Base-by-base conservation (phyloP, 2,113 vertebrate species). In the Ammodytes marinus region DNA sequence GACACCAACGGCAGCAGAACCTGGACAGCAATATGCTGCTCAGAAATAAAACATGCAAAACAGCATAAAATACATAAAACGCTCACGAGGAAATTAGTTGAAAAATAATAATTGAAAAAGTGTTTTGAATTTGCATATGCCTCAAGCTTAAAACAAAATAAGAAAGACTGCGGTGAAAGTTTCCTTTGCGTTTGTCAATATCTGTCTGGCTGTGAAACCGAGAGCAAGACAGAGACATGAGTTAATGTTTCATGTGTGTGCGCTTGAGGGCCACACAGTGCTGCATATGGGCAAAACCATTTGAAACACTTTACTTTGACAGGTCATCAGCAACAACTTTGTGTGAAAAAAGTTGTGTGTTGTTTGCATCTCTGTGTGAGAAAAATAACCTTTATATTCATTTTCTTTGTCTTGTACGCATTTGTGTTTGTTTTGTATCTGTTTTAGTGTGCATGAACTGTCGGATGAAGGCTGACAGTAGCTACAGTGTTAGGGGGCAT, bases 51-150 rank as follows among this genome's bases (percentile, higher is more conserved):
- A 70, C 4, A 40, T 3, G 12, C 17, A 37, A 27, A 39, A 55
- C 39, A 69, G 45, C 27, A 69, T 76, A 4, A 67, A 58, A 79
- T 63, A 6, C 71, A 82, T 77, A 74, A 82, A 79, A 80, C 35
- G 71, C 77, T 27, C 4, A 78, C 39, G 64, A 45, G 3, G 19
- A 65, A 37, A 66, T 1, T 52, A 73, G 45, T 65, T 19, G 4
- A 65, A 65, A 77, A 71, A 54, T 13, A 1, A 12, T 64, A 53
- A 81, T 3, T n/a, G 57, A 53, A 46, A 37, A 53, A 45, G 19
- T 27, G 17, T 54, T 74, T 71, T 54, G 17, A 83, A 80, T 86
- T 37, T 66, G 55, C 50, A 74, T 65, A 79, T 42, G 57, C 84
- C 53, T 77, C 11, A 58, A 63, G 46, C 78, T 79, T 58, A 61